Evolutionary conservation across 1,140 invertebrate species (phyloP), one percentile per base, ranked within the genome.

Genomic region (Drosophila sp.): DNA sequence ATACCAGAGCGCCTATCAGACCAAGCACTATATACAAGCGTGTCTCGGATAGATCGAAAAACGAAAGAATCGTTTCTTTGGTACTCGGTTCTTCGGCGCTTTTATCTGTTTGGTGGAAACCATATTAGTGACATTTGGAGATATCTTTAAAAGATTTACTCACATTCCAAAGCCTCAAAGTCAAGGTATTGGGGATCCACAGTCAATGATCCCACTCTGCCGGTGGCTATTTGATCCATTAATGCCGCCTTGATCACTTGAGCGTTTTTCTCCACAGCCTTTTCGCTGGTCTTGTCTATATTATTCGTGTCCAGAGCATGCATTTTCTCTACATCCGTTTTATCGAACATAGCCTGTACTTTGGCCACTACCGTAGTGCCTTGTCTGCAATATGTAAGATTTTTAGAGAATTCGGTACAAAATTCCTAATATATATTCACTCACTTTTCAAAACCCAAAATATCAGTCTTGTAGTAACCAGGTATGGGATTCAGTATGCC

Each of bases 11-110:
- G 10, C 94, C 95, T 65, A 98, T 95, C 70, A 96, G 96, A 6
- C 95, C 97, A 47, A 97, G 93, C 8, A 98, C 96, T 70, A 97
- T 95, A 93, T 97, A 97, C 63, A 97, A 92, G 80, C 97, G 96
- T 2, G 95, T 95, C 76, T 94, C 94, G 1, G 95, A 94, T 30
- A 94, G 91, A 66, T 94, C 93, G 80, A 94, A 94, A 92, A 94
- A 94, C 17, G 91, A 92, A 56, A 91, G 90, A 10, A 90, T 73
- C 0, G 85, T 70, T 2, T 92, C 92, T 35, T 92, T 92, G 23
- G 80, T 73, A 66, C 69, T 87, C 2, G 55, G 60, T 7, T 86
- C 84, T 3, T 56, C 29, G 1, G 78, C 57, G 23, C 76, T 80
- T 67, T 92, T 91, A 62, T 90, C 91, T 91, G 57, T 4, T 17